phyloP scores from a whole-genome alignment of 2,113 vertebrate genomes.

The Stercorarius parasiticus region DNA sequence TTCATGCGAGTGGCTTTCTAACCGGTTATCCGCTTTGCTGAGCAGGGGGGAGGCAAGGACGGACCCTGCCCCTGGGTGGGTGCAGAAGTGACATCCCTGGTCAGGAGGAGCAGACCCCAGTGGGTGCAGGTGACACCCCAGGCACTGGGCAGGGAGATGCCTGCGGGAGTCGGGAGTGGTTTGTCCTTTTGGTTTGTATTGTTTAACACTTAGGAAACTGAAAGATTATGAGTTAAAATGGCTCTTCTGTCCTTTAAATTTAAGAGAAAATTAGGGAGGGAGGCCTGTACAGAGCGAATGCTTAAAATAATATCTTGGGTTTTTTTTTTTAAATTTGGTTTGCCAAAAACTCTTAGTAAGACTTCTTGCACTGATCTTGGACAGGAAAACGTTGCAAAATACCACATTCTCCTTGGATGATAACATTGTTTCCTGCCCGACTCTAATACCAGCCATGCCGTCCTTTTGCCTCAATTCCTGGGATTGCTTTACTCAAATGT shows the following conservation, averaged over 20 bases:
- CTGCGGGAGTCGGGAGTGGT: neutral
- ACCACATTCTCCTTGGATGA: constrained; percentile 33
- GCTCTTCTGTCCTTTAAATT: neutral
- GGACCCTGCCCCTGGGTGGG: neutral
- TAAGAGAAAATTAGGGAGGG: neutral
- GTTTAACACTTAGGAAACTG: neutral
- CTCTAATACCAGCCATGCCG: neutral
- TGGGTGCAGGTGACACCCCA: neutral
- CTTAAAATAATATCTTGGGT: neutral
- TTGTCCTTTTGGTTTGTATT: neutral
- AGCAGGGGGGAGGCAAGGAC: neutral
- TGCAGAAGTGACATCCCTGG: neutral
- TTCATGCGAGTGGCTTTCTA: neutral
- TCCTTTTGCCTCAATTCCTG: constrained; percentile 50
- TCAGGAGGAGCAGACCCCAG: neutral
- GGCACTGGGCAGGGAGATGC: neutral
- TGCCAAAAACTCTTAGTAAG: constrained; percentile 26
- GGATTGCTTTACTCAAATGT: constrained; percentile 15
- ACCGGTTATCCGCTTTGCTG: neutral
- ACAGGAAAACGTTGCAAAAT: constrained; percentile 52
- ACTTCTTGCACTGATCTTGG: constrained; percentile 17
- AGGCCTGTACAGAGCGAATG: neutral
- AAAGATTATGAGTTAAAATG: neutral
- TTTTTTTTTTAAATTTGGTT: neutral
- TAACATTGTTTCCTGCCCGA: constrained; percentile 26